phyloP scores from a whole-genome alignment of 2,888 invertebrate species.

The Zootermopsis nevadensis region DNA sequence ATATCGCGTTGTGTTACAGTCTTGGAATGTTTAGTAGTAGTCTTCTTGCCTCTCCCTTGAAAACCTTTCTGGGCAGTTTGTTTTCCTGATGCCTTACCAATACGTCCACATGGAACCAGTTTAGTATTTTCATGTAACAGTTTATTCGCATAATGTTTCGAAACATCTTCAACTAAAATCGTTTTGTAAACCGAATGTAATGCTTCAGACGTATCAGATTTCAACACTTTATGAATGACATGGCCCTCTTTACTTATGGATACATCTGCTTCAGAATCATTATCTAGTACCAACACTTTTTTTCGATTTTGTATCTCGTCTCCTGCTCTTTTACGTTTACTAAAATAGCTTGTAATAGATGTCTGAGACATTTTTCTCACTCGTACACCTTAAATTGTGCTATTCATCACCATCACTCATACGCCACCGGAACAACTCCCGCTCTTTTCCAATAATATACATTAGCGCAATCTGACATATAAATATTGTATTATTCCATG shows the following conservation, averaged over 20 bases:
- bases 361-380: conserved; percentile 76
- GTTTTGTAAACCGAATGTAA: too few species aligned
- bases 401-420: background rate
- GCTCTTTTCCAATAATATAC: background rate
- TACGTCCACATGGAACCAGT: too few species aligned
- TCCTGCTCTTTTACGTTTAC: conserved; percentile 80
- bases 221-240: too few species aligned
- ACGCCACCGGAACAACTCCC: background rate
- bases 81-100: too few species aligned
- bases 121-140: too few species aligned
- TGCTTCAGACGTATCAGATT: too few species aligned
- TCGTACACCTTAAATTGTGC: background rate
- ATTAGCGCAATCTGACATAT: too few species aligned
- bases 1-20: background rate
- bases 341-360: conserved; percentile 80
- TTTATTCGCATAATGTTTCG: too few species aligned
- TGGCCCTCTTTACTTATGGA: too few species aligned
- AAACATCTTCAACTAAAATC: too few species aligned
- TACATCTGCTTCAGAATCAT: background rate
- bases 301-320: conserved; percentile 67
- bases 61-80: too few species aligned
- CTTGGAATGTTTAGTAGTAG: background rate
- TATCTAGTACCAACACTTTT: conserved; percentile 59
- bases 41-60: background rate
- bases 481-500: background rate